Evolutionary conservation across 2,888 invertebrate genomes (phyloP).

Genomic region (Drosophila melanosoma): DNA sequence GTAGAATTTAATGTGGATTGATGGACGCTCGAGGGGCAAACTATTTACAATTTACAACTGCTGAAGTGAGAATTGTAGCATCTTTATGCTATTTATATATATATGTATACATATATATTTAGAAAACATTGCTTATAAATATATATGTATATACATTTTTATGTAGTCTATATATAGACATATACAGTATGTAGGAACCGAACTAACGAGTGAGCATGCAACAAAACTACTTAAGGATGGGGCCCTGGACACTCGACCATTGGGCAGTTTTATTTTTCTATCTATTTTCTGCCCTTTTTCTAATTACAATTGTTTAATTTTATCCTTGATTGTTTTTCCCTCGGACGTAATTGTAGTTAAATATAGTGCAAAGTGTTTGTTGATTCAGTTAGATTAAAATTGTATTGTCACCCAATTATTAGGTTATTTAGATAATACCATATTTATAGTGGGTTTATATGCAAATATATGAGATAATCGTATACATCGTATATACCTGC

Average conservation of each 20-base stretch:
- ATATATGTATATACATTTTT: not conserved
- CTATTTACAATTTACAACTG: conserved; percentile 41
- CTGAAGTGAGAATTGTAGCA: conserved; percentile 13
- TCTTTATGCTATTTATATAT: conserved; percentile 13
- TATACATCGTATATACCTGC: conserved; percentile 2
- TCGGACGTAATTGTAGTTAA: conserved; percentile 31
- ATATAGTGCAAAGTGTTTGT: conserved; percentile 55
- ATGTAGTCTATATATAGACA: not conserved
- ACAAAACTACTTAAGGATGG: conserved; percentile 55
- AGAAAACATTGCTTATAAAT: not conserved
- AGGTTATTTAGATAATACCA: conserved; percentile 14
- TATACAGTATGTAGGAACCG: conserved; percentile 24
- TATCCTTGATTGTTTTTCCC: not conserved
- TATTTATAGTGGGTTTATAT: conserved; percentile 2
- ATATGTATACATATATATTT: conserved; percentile 3
- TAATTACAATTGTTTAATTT: not conserved
- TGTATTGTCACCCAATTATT: conserved; percentile 52
- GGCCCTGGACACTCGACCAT: conserved; percentile 44
- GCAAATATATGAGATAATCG: not conserved
- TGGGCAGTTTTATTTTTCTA: conserved; percentile 37
- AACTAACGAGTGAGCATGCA: conserved; percentile 64
- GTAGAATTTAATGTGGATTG: conserved; percentile 4
- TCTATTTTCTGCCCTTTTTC: not conserved
- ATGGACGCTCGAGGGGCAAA: conserved; percentile 1
- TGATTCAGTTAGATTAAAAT: conserved; percentile 41